Conservation (phyloP, 2,113 vertebrate species). For the Pedionomus torquatus region DNA sequence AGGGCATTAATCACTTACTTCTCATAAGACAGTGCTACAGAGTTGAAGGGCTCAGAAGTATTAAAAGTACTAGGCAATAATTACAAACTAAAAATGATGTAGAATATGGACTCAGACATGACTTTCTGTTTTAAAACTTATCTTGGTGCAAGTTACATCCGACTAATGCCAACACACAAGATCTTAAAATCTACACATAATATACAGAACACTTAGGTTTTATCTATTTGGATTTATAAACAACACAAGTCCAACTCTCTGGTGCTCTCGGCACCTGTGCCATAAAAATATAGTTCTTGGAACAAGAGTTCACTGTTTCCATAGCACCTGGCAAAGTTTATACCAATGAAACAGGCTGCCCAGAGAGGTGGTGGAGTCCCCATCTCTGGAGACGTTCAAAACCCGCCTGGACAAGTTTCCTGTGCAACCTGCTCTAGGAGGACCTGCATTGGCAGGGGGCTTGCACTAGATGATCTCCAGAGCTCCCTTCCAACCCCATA, state of each 20-base stretch:
- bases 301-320: neutral
- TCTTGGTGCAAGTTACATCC: neutral
- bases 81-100: neutral
- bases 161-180: neutral
- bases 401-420: no score
- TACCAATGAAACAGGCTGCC: neutral
- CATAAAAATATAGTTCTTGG: neutral
- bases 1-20: conserved; percentile 23
- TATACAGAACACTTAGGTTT: neutral
- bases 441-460: no score
- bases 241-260: neutral
- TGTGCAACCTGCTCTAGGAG: no score
- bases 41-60: neutral
- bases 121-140: conserved; percentile 11
- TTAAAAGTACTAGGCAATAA: conserved; percentile 5
- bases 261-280: neutral
- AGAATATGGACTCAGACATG: neutral
- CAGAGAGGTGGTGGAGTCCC: no score
- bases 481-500: no score
- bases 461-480: no score
- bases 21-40: neutral
- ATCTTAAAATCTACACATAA: neutral
- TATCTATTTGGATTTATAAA: neutral
- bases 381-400: no score
- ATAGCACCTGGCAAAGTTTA: neutral